Evolutionary conservation across 30 jellyfish, hydroid and myxozoan species (phyloP).

Genomic region (Hydra vulgaris): DNA sequence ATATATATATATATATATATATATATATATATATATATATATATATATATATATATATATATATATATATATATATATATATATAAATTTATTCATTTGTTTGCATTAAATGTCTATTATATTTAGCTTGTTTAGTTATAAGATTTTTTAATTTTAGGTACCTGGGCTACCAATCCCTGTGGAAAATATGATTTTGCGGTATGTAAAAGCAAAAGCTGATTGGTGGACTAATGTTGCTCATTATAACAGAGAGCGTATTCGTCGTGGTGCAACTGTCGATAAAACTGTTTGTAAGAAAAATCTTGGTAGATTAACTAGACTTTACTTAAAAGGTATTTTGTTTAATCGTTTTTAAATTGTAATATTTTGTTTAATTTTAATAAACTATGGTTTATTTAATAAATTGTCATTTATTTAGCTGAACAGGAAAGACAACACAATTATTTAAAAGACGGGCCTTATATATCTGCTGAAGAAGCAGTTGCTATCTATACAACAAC

Average conservation of each 20-base stretch:
- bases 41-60: too few species aligned
- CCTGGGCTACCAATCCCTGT: conserved; percentile 99
- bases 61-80: too few species aligned
- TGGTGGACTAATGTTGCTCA: conserved; percentile 99
- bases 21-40: too few species aligned
- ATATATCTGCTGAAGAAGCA: conserved; percentile 99
- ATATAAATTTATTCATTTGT: too few species aligned
- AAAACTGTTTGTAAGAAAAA: conserved; percentile 98
- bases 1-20: too few species aligned
- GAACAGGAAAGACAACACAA: conserved; percentile 99
- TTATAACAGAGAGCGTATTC: conserved; percentile 94
- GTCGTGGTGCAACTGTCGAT: conserved; percentile 99
- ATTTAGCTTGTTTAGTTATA: too few species aligned
- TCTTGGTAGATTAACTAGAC: conserved; percentile 90
- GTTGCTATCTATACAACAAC: conserved; percentile 99
- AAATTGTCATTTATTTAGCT: conserved; percentile 19
- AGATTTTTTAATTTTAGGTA: too few species aligned
- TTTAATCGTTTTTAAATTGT: too few species aligned
- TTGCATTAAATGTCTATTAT: too few species aligned
- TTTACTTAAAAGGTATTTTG: conserved; percentile 49
- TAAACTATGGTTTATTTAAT: too few species aligned
- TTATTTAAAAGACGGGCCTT: conserved; percentile 97
- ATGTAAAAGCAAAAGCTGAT: conserved; percentile 98
- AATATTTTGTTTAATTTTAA: too few species aligned
- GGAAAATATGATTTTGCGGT: conserved; percentile 96